phyloP scores from a whole-genome alignment of 2,797 vertebrate species.

The Parauchenoglanis punctatus region DNA sequence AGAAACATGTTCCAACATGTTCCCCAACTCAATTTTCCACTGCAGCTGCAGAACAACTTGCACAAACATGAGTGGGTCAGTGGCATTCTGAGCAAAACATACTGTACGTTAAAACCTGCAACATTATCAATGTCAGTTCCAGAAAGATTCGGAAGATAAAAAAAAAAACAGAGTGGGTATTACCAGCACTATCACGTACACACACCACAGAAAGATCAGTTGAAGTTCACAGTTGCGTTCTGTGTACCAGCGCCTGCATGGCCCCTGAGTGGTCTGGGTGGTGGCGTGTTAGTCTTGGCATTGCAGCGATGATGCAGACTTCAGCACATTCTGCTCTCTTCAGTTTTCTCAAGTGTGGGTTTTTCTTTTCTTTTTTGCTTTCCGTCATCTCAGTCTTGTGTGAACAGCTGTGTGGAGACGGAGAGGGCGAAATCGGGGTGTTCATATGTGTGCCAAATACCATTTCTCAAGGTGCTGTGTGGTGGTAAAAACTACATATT shows the following conservation, averaged over 20 bases:
- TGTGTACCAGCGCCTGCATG: not conserved
- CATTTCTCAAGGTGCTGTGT: slow-evolving; percentile 46
- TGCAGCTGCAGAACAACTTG: slow-evolving; percentile 56
- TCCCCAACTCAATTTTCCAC: slow-evolving; percentile 43
- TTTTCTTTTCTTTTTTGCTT: slow-evolving; percentile 46
- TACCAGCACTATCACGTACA: not conserved
- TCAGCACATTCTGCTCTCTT: slow-evolving; percentile 59
- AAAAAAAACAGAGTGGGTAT: no score
- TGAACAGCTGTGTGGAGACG: slow-evolving; percentile 68
- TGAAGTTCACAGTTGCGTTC: not conserved
- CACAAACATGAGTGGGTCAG: not conserved
- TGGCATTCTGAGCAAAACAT: not conserved
- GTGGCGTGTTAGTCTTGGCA: slow-evolving; percentile 67
- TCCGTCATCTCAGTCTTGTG: slow-evolving; percentile 67
- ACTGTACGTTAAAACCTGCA: not conserved
- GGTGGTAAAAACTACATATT: slow-evolving; percentile 45
- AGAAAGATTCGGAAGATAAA: no score
- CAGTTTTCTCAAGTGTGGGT: slow-evolving; percentile 56
- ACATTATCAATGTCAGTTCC: not conserved
- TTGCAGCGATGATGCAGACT: slow-evolving; percentile 58
- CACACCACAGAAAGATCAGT: not conserved
- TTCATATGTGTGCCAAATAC: slow-evolving; percentile 58
- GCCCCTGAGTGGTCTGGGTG: slow-evolving; percentile 52
- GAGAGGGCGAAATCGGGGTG: not conserved
- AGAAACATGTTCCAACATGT: slow-evolving; percentile 27